Evolutionary conservation across 2,888 invertebrate genomes (phyloP).

Genomic region (Stictocephala bisonia): DNA sequence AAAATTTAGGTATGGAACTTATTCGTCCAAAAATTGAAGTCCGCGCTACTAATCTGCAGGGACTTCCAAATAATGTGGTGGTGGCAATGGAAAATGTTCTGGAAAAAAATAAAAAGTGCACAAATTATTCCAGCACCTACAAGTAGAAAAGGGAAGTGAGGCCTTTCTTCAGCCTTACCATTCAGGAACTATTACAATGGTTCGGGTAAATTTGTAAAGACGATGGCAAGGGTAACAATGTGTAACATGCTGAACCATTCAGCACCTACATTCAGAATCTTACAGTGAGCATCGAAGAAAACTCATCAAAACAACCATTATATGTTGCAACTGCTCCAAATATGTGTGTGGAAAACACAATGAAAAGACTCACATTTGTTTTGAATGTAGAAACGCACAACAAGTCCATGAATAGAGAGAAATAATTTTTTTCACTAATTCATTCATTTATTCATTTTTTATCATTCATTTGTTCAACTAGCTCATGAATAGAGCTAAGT

Average conservation of each 20-base stretch:
- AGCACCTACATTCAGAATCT: not conserved
- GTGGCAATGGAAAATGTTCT: not conserved
- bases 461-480: too few species aligned
- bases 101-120: not conserved
- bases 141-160: not conserved
- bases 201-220: too few species aligned
- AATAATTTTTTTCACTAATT: too few species aligned
- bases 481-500: too few species aligned
- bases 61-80: not conserved
- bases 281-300: constrained; percentile 4
- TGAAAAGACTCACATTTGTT: not conserved
- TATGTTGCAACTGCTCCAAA: not conserved
- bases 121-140: not conserved
- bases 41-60: not conserved
- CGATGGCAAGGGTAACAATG: too few species aligned
- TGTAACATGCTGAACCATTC: too few species aligned
- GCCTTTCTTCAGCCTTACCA: too few species aligned
- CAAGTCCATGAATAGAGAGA: not conserved
- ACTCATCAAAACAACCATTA: not conserved
- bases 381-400: not conserved
- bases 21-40: not conserved
- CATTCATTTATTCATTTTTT: too few species aligned
- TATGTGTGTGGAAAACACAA: not conserved
- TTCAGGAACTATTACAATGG: too few species aligned
- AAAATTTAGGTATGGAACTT: not conserved